Evolutionary conservation across 2,797 vertebrate species (phyloP).

Genomic region (Malacoctenus gilli): DNA sequence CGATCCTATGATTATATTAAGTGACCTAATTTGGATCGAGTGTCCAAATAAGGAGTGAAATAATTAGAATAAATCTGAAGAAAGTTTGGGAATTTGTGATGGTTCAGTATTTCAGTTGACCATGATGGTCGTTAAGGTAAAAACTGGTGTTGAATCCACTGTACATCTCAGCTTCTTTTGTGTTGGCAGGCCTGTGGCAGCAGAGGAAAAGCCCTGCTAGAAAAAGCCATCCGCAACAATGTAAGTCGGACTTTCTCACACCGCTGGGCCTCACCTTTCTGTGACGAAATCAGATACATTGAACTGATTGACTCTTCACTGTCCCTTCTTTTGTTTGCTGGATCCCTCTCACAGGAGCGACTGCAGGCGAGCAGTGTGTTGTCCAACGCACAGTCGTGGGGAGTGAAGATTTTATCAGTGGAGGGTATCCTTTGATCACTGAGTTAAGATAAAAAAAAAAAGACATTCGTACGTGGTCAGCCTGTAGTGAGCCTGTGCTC

Average conservation of each 20-base stretch:
- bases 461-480: no score
- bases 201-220: slow-evolving; percentile 87
- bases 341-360: slow-evolving; percentile 75
- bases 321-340: no score
- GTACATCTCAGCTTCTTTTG: background rate
- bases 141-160: background rate
- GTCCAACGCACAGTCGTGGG: slow-evolving; percentile 84
- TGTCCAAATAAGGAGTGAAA: no score
- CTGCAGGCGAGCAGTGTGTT: slow-evolving; percentile 79
- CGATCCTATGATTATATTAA: no score
- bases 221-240: slow-evolving; percentile 88
- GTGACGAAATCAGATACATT: no score
- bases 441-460: background rate
- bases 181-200: slow-evolving; percentile 81
- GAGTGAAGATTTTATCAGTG: slow-evolving; percentile 85
- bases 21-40: no score
- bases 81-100: no score
- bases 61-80: no score
- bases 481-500: slow-evolving; percentile 27
- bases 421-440: slow-evolving; percentile 87
- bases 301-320: no score
- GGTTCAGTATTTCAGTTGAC: no score
- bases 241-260: slow-evolving; percentile 67
- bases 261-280: background rate
- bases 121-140: no score